Base-by-base conservation (phyloP, 2,797 vertebrate genomes). In the Chelonia mydas region DNA sequence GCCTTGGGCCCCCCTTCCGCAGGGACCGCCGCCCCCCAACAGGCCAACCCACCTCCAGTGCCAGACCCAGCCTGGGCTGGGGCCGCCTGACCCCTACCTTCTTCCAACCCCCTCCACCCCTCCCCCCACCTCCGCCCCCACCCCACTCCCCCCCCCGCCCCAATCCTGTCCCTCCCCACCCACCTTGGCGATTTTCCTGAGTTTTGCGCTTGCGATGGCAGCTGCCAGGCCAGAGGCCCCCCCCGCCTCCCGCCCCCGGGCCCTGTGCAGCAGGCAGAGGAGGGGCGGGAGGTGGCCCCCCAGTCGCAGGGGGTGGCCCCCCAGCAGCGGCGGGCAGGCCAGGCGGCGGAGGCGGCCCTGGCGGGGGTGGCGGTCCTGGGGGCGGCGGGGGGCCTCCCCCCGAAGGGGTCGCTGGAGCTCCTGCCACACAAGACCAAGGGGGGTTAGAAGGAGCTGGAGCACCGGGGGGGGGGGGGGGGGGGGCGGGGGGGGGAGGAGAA, bases 121-220 rank as follows among this genome's bases (percentile, higher is more conserved):
- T 16, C 79, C 47, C 17, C 41, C 31, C 17, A 19, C 51, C 95
- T 68, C n/a, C 91, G 65, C 57, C 81, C 53, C 74, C 93, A 27
- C 82, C 82, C 1, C 98, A 41, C 41, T 33, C 25, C 80, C 28
- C 80, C 28, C 79, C 33, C 17, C 41, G 21, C 17, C 82, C 1
- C 98, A 98, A 97, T 19, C 31, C 54, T 11, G 1, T 11, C 19
- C 41, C 41, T 31, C 68, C 5, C 10, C 5, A 12, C 51, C 1
- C 50, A 99, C 99, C 98, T 98, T 99, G 82, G 94, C 91, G 3
- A 98, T 94, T 97, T 99, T 99, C 93, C 98, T 98, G 85, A 99
- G 98, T 97, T 99, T 99, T 54, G 99, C 98, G 57, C 98, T 99
- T 1, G 98, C 98, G 12, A 99, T 98, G 25, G 99, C 99, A 3